phyloP scores from a whole-genome alignment of 2,113 vertebrate genomes.

The Benitochromis conjunctus region DNA sequence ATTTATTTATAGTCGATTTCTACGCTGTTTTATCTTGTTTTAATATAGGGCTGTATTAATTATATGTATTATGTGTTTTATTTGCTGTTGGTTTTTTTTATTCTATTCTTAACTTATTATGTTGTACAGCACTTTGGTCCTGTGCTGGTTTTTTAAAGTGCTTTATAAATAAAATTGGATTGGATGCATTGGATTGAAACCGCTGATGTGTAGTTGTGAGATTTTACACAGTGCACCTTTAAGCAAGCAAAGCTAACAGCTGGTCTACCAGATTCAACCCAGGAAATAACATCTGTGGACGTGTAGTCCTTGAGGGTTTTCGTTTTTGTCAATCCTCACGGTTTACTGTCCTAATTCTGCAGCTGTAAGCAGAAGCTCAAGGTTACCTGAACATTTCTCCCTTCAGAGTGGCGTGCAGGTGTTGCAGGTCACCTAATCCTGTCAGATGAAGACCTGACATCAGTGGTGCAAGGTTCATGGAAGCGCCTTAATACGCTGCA shows the following conservation, averaged over 20 bases:
- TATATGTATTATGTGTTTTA: too few species aligned
- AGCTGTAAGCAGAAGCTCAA: background rate
- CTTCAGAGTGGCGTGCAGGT: conserved; percentile 90
- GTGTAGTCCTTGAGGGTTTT: background rate
- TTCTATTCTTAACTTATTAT: too few species aligned
- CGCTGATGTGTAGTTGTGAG: background rate
- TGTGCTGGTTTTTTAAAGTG: too few species aligned
- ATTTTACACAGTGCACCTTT: background rate
- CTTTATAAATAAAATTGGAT: too few species aligned
- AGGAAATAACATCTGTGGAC: background rate
- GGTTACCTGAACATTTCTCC: background rate
- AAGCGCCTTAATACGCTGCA: conserved; percentile 94
- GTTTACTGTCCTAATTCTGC: background rate
- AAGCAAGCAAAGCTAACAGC: background rate
- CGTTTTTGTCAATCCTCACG: background rate
- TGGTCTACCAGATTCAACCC: background rate
- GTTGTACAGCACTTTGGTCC: too few species aligned
- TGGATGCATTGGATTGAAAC: too few species aligned
- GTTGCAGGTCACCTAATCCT: conserved; percentile 93
- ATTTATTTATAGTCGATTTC: too few species aligned
- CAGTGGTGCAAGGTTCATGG: conserved; percentile 91
- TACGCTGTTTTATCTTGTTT: too few species aligned
- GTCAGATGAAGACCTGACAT: conserved; percentile 96
- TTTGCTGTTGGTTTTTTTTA: too few species aligned
- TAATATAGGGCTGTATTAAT: too few species aligned